Conservation (phyloP, 2,888 invertebrate species). For the Meganola albula region DNA sequence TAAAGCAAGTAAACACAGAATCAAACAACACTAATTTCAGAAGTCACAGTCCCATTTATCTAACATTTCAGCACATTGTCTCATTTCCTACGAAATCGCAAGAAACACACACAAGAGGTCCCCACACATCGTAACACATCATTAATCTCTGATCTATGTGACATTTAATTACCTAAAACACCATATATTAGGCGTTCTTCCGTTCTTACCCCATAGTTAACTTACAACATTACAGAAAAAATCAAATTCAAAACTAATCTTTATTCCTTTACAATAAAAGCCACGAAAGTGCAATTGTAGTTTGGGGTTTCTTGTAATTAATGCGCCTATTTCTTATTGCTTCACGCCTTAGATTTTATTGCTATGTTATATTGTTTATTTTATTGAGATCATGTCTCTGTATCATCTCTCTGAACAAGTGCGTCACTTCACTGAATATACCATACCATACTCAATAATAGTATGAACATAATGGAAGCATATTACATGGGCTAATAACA, state of each 20-base stretch:
- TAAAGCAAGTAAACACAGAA: background rate
- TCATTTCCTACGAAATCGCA: conserved; percentile 24
- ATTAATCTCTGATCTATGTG: conserved; percentile 77
- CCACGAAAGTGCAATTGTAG: conserved; percentile 7
- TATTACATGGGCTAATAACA: no score
- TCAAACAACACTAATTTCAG: background rate
- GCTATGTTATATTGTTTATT: conserved; percentile 35
- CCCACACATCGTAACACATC: conserved; percentile 66
- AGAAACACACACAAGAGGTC: conserved; percentile 32
- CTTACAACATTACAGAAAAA: conserved; percentile 27
- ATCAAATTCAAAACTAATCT: conserved; percentile 17
- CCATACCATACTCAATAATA: no score
- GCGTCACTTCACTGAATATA: no score
- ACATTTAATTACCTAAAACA: conserved; percentile 78
- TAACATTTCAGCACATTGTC: conserved; percentile 11
- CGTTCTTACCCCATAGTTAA: conserved; percentile 51
- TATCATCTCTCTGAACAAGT: no score
- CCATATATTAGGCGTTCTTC: conserved; percentile 75
- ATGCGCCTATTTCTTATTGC: conserved; percentile 71
- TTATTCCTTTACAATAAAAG: conserved; percentile 27
- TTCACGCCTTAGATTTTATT: conserved; percentile 76
- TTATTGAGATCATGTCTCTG: conserved; percentile 28
- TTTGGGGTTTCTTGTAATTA: conserved; percentile 48
- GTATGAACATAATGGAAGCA: no score
- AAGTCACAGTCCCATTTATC: conserved; percentile 13